Base-by-base conservation (phyloP, 2,888 invertebrate genomes). In the Apamea crenata region DNA sequence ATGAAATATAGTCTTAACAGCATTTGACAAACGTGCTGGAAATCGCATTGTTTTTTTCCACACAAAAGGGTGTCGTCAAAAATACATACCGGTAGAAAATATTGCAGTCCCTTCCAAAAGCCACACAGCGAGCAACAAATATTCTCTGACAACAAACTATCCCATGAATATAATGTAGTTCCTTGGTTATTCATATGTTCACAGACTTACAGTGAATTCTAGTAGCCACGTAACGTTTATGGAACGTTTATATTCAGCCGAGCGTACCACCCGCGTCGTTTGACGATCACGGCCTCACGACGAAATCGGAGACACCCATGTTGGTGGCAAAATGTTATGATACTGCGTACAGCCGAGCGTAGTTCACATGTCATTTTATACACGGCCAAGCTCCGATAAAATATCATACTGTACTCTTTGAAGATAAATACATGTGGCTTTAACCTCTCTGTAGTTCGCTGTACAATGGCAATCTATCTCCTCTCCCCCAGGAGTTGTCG, bases 211-310 rank as follows among this genome's bases (percentile, higher is more conserved):
- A 88, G 85, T 83, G 90, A 91, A 88, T 91, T 91, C 88, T 90
- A 91, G 92, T 92, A 91, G 91, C 89, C 90, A 87, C 91, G 91
- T 90, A 91, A 91, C 93, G 91, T 93, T 94, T 92, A 93, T 93
- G 91, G 92, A 89, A 93, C 93, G 94, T 95, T 95, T 96, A 95
- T 95, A 95, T 95, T 95, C 94, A 93, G 92, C 91, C 89, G 90
- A 88, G 92, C 92, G 90, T 93, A 93, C 96, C 96, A 95, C 96
- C 95, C 96, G 95, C 96, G 94, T 94, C 91, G 96, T 91, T 89
- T 91, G 89, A 87, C 89, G 90, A 87, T 91, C 91, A 88, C 91
- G 91, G 91, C 90, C 90, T 91, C 90, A 89, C 92, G 91, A 92
- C 93, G 93, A 94, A 95, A 95, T 93, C 93, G 91, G 94, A 93